Percentiles rank a stretch among this genome's conserved stretches.
These are phyloP conservation scores for Zhengitettix transpicula DNA, from an alignment of 2,888 invertebrate species.

Conservation along the genomic window DNA sequence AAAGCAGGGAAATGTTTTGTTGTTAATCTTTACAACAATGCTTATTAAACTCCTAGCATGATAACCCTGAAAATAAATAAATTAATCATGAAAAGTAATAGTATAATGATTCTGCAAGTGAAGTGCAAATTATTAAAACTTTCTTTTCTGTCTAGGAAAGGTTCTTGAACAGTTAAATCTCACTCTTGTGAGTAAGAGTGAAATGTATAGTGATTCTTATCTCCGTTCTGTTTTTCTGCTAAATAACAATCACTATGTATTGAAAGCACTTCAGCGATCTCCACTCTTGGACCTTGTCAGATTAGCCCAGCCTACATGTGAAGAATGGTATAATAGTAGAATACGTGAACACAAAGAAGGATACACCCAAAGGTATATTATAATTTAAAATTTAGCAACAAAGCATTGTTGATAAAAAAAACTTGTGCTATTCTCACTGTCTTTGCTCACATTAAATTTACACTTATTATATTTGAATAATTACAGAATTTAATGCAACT, in stretches of 20 bases:
- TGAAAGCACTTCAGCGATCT: slow-evolving; percentile 80
- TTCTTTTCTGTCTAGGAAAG: slow-evolving; percentile 43
- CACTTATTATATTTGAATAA: no score
- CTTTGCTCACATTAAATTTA: neutral
- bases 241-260: slow-evolving; percentile 87
- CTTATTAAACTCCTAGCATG: no score
- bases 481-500: no score
- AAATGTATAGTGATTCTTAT: slow-evolving; percentile 73
- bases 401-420: neutral
- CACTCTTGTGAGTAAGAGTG: slow-evolving; percentile 78
- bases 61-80: no score
- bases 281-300: slow-evolving; percentile 65
- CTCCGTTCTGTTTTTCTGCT: slow-evolving; percentile 78
- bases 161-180: slow-evolving; percentile 80
- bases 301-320: slow-evolving; percentile 71
- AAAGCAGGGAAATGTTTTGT: neutral
- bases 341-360: slow-evolving; percentile 66
- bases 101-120: neutral
- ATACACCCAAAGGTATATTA: slow-evolving; percentile 42
- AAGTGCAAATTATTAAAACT: no score
- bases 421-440: neutral
- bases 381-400: neutral
- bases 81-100: neutral
- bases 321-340: slow-evolving; percentile 70
- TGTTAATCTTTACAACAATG: no score